Evolutionary conservation across 2,797 vertebrate genomes (phyloP).

Genomic region (Microchirus variegatus): DNA sequence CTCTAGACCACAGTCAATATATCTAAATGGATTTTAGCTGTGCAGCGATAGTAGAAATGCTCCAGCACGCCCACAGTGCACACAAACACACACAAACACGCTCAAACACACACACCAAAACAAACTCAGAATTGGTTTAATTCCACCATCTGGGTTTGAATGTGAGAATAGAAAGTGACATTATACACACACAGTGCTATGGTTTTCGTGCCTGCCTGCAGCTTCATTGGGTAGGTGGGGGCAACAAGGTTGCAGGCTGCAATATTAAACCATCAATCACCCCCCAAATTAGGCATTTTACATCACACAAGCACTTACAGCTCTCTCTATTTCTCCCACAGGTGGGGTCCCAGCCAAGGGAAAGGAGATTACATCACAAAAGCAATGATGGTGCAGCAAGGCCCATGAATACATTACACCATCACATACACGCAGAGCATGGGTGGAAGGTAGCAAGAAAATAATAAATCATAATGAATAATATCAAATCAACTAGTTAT

Average conservation of each 20-base stretch:
- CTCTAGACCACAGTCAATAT: conserved; percentile 78
- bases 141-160: conserved; percentile 74
- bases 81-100: conserved; percentile 25
- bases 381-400: conserved; percentile 71
- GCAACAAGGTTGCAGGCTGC: conserved; percentile 86
- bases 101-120: conserved; percentile 41
- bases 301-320: conserved; percentile 83
- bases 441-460: conserved; percentile 40
- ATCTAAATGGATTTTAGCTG: conserved; percentile 75
- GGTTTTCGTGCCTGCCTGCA: conserved; percentile 81
- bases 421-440: conserved; percentile 55
- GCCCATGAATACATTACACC: conserved; percentile 66
- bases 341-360: conserved; percentile 77
- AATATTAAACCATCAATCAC: conserved; percentile 92
- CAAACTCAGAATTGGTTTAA: conserved; percentile 80
- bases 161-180: conserved; percentile 81
- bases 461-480: conserved; percentile 75
- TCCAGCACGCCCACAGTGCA: conserved; percentile 39
- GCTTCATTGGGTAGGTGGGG: conserved; percentile 86
- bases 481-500: conserved; percentile 70
- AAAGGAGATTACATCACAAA: conserved; percentile 80
- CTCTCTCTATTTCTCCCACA: conserved; percentile 76
- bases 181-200: conserved; percentile 75
- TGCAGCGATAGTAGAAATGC: conserved; percentile 56
- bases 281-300: conserved; percentile 87